These are phyloP conservation scores for Polydrusus cervinus DNA, from an alignment of 2,888 invertebrate genomes.

Conservation along the genomic window DNA sequence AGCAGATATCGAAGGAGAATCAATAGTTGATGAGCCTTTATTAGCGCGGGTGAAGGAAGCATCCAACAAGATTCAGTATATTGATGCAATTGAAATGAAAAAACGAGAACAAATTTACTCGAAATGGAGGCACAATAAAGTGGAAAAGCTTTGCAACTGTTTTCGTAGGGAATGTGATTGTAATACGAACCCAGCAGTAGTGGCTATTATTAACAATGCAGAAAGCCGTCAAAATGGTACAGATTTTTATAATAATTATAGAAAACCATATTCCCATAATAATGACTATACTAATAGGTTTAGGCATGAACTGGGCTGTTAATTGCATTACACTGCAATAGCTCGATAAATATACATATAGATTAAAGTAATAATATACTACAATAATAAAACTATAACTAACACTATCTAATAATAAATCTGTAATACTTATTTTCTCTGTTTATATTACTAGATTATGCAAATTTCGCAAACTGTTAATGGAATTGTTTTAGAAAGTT, in stretches of 20 bases:
- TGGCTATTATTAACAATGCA: neutral
- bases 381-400: no score
- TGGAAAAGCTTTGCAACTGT: slow-evolving; percentile 49
- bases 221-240: neutral
- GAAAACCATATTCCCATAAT: no score
- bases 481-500: no score
- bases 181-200: slow-evolving; percentile 55
- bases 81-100: slow-evolving; percentile 56
- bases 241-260: neutral
- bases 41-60: slow-evolving; percentile 31
- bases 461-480: no score
- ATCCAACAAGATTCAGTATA: slow-evolving; percentile 46
- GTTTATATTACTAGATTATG: no score
- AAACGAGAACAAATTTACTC: slow-evolving; percentile 52
- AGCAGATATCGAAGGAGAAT: neutral
- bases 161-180: slow-evolving; percentile 51
- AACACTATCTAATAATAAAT: no score
- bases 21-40: neutral
- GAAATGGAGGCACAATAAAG: slow-evolving; percentile 55
- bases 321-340: no score
- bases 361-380: no score
- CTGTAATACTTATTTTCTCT: no score
- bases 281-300: no score
- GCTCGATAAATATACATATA: no score
- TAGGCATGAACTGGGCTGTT: no score